Base-by-base conservation (phyloP, 2,797 vertebrate genomes). In the Momotus momota region DNA sequence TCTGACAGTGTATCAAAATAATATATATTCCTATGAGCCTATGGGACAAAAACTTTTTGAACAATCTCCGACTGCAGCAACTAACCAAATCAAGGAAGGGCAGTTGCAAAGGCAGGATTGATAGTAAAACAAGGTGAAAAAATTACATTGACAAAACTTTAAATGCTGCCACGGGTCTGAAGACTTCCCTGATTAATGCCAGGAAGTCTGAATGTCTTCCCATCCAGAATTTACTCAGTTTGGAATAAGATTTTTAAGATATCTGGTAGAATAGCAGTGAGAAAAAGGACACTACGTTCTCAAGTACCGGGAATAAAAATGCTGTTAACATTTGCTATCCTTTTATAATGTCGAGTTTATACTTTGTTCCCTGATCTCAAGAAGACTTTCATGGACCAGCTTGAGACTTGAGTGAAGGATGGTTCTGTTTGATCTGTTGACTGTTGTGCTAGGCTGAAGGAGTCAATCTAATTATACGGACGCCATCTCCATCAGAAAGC, bases 241-340 rank as follows among this genome's bases (percentile, higher is more conserved):
- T 62, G 62, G 94, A 86, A 72, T 73, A 90, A 90, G 87, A 48
- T n/a, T 55, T 66, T 6, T 57, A 60, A 95, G 66, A 85, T 95
- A 96, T 70, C 58, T 93, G 20, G 45, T 75, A 81, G 54, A 92
- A 86, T 41, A 92, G 83, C 54, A 90, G 51, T 77, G 48, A 80
- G 51, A 81, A 90, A 88, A 91, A 83, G 31, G 83, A 41, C 46
- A 90, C 83, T 83, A 35, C 67, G 54, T 57, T 90, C 2, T 0
- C 27, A 74, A 84, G 15, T 40, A 60, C 43, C 79, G 35, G 19
- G 25, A 94, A 86, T 38, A 33, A 19, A 86, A 81, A 75, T 83
- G n/a, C 38, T 29, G 35, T 46, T 79, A 81, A 60, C 15, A 35
- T 79, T 81, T 88, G 27, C 55, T 40, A 86, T 66, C 23, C 13